Evolutionary conservation across 2,888 invertebrate species (phyloP), one percentile per base, ranked within the genome.

Genomic region (Eueremaeus valkanovi): DNA sequence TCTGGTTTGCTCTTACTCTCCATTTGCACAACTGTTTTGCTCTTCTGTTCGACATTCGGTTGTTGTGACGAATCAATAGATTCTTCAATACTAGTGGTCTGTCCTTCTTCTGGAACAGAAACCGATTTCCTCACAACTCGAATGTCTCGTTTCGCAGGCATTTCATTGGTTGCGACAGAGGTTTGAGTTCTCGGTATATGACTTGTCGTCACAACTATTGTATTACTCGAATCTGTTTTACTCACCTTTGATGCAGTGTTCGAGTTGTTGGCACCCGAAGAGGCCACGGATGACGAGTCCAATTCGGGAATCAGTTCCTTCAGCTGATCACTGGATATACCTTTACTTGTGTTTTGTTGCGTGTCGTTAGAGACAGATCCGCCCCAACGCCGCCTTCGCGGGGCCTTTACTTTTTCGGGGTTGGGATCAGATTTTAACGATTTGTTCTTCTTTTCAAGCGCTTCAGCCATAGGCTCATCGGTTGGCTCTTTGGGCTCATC

Each of bases 351-450:
- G 18, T 74, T 70, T 31, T 29, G 27, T 29, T 63, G 33, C 0
- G 40, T 24, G 8, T 61, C 61, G 51, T 45, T 73, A 36, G 73
- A 6, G 24, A 29, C 21, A 6, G 76, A 75, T 18, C 76, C 49
- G 16, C 76, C 76, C 76, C 76, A 76, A 27, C 76, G 70, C 16
- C 76, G 66, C 42, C 74, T 76, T 24, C 75, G 74, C 5, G 75
- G 61, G 42, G 63, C 16, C 73, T n/a, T 77, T 85, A 79, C 72
- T 85, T 85, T 78, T 84, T 85, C 24, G 85, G 85, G 75, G 85
- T 86, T 72, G 85, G 86, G 58, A 85, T 85, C 49, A 85, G 78
- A 45, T 81, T 83, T 85, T 85, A 73, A 36, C 58, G 72, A 73
- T 45, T 36, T 58, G 5, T 40, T 51, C 40, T 75, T 42, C 31